Conservation (phyloP, 2,888 invertebrate genomes). For the Nudaria mundana region DNA sequence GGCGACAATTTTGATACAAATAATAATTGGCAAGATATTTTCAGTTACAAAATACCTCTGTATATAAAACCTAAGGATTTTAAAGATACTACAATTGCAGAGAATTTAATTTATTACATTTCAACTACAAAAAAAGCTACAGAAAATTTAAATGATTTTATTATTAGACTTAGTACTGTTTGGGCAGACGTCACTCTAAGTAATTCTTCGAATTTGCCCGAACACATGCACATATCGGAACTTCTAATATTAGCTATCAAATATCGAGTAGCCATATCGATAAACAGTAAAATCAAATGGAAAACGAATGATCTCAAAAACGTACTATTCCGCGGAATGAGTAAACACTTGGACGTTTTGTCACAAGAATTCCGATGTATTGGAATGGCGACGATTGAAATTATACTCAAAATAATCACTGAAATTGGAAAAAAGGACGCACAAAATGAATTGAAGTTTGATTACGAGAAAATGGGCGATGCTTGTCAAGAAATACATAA, state of each 20-base stretch:
- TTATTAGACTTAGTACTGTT: constrained; percentile 79
- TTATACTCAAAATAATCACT: constrained; percentile 80
- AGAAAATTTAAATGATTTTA: constrained; percentile 56
- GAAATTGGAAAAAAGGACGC: constrained; percentile 52
- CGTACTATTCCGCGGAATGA: constrained; percentile 83
- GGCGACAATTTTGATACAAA: constrained; percentile 72
- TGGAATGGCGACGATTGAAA: constrained; percentile 89
- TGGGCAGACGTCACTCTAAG: constrained; percentile 86
- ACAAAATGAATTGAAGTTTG: constrained; percentile 83
- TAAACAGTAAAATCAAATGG: constrained; percentile 46
- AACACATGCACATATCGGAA: constrained; percentile 87
- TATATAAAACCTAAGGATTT: constrained; percentile 79
- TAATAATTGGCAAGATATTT: constrained; percentile 84
- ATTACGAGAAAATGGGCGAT: constrained; percentile 81
- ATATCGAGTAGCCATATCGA: constrained; percentile 60
- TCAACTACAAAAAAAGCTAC: constrained; percentile 55
- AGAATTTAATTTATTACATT: constrained; percentile 84
- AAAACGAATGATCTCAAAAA: constrained; percentile 62
- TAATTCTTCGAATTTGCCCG: constrained; percentile 83
- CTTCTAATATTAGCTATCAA: constrained; percentile 82
- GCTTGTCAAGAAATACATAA: constrained; percentile 71
- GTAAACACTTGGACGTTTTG: constrained; percentile 85
- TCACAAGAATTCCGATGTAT: constrained; percentile 82
- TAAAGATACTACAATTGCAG: constrained; percentile 75
- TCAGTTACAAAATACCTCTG: constrained; percentile 67